Conservation (phyloP, 2,113 vertebrate genomes). For the Grus americana region DNA sequence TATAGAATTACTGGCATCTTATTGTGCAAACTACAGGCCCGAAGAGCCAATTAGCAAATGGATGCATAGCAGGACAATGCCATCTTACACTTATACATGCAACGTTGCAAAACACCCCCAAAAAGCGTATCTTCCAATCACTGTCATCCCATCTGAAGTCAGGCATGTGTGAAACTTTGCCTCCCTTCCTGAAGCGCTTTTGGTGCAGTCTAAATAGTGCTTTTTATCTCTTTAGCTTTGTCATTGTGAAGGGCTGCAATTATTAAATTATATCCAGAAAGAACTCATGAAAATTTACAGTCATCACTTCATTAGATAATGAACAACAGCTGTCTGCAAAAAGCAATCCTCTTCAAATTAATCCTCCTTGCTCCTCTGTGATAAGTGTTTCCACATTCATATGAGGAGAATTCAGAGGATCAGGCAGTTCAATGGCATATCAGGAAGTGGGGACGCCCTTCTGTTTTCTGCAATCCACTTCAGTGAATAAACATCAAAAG, state of each 20-base stretch:
- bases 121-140: neutral
- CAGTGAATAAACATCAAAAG: constrained; percentile 40
- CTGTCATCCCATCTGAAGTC: neutral
- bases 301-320: constrained; percentile 66
- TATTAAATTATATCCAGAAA: constrained; percentile 68
- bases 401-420: neutral
- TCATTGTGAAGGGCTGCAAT: constrained; percentile 43
- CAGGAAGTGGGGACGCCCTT: constrained; percentile 8
- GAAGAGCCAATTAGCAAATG: constrained; percentile 14
- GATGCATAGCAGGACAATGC: neutral
- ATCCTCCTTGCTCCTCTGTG: constrained; percentile 52
- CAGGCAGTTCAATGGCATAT: constrained; percentile 42
- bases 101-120: neutral
- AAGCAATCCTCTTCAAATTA: constrained; percentile 35
- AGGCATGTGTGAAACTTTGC: neutral
- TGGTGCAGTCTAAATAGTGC: neutral
- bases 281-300: constrained; percentile 45
- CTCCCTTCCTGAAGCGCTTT: neutral
- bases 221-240: constrained; percentile 47
- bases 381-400: constrained; percentile 43
- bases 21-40: constrained; percentile 31
- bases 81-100: neutral
- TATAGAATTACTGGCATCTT: constrained; percentile 40
- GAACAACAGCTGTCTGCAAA: constrained; percentile 64
- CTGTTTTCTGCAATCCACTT: constrained; percentile 40